Evolutionary conservation across 2,888 invertebrate genomes (phyloP).

Genomic region (Sceliomorpha sp.): DNA sequence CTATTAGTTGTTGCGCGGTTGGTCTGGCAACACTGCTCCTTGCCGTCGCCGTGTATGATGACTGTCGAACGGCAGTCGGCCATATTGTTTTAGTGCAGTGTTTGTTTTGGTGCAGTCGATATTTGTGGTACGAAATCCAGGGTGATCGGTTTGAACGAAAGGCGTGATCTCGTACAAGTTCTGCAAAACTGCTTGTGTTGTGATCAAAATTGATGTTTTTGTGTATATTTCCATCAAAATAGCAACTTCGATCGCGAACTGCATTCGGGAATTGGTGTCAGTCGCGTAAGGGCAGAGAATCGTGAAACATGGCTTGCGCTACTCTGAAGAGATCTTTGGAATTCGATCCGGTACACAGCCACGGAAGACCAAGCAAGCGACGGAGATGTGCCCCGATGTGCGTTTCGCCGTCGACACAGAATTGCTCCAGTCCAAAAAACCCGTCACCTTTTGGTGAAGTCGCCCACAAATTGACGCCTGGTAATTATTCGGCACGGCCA

Average conservation of each 20-base stretch:
- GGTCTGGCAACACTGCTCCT: too few species aligned
- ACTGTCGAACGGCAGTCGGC: too few species aligned
- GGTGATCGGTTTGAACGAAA: slow-evolving; percentile 44
- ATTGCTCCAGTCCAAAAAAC: slow-evolving; percentile 78
- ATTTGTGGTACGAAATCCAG: slow-evolving; percentile 55
- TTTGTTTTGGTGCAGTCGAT: slow-evolving; percentile 75
- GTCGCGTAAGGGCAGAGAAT: slow-evolving; percentile 44
- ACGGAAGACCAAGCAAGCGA: slow-evolving; percentile 90
- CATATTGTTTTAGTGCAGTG: slow-evolving; percentile 77
- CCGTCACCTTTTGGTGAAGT: slow-evolving; percentile 92
- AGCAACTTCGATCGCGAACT: slow-evolving; percentile 2
- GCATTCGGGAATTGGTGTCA: slow-evolving; percentile 50
- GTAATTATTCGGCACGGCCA: slow-evolving; percentile 82
- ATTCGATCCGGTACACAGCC: slow-evolving; percentile 94
- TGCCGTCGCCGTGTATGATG: too few species aligned
- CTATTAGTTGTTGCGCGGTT: too few species aligned
- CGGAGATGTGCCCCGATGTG: slow-evolving; percentile 95
- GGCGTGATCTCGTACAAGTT: neutral
- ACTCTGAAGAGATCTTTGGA: slow-evolving; percentile 97
- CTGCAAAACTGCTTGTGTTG: neutral
- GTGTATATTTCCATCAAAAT: slow-evolving; percentile 25
- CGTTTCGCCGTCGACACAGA: slow-evolving; percentile 82
- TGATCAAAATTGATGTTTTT: slow-evolving; percentile 4
- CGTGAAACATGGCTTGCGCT: slow-evolving; percentile 94
- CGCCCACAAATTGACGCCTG: slow-evolving; percentile 92